Conservation (phyloP, 2,113 vertebrate genomes). For the Brachyistius frenatus region DNA sequence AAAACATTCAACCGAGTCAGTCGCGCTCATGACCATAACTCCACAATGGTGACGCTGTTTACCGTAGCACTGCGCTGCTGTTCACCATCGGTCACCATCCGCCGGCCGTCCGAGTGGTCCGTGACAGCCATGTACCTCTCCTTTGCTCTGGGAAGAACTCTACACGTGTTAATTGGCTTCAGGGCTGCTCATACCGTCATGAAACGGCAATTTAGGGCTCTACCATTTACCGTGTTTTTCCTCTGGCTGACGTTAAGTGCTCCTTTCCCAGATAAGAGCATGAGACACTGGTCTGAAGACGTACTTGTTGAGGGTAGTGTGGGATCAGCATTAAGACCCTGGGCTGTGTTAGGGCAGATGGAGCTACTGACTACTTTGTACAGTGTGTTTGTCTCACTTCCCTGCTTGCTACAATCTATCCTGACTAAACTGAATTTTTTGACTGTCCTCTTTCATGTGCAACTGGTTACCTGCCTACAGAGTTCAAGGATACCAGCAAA, state of each 20-base stretch:
- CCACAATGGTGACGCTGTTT: constrained; percentile 56
- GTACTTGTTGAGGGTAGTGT: constrained; percentile 44
- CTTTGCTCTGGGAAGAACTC: constrained; percentile 68
- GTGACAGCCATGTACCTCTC: constrained; percentile 62
- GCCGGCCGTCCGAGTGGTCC: constrained; percentile 50
- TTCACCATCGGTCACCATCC: constrained; percentile 44
- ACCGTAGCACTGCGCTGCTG: constrained; percentile 63
- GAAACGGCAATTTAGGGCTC: constrained; percentile 59
- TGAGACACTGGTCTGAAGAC: constrained; percentile 54
- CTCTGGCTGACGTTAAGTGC: constrained; percentile 63
- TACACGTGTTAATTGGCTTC: constrained; percentile 69
- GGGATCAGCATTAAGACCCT: constrained; percentile 52
- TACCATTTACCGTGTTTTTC: constrained; percentile 53
- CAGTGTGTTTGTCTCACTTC: constrained; percentile 31
- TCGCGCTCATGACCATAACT: background rate
- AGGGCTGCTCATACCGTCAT: constrained; percentile 64
- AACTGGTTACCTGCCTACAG: constrained; percentile 37
- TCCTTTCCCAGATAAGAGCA: constrained; percentile 44
- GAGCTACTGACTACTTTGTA: constrained; percentile 36
- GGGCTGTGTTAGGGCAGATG: constrained; percentile 1
- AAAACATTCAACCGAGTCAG: constrained; percentile 15
- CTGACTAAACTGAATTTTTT: constrained; percentile 30
- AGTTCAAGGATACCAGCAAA: constrained; percentile 44
- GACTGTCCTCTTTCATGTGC: constrained; percentile 47
- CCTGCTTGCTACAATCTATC: constrained; percentile 22